These are phyloP conservation scores for Drosophila pseudoobscura DNA, from an alignment of 1,140 invertebrate species.

Conservation along the genomic window DNA sequence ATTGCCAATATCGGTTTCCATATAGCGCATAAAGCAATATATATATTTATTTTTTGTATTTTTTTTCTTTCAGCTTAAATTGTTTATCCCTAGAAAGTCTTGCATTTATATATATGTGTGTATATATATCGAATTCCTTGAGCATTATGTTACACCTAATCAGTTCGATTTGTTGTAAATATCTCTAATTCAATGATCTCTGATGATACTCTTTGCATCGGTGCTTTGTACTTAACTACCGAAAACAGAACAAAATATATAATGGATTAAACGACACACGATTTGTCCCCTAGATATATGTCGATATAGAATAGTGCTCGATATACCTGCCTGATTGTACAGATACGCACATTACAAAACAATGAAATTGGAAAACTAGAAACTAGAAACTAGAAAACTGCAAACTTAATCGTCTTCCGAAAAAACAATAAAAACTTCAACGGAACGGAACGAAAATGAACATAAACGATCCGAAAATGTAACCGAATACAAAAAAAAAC, in stretches of 20 bases:
- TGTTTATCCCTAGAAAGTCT: constrained; percentile 45
- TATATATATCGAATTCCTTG: constrained; percentile 53
- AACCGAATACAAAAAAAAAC: constrained; percentile 14
- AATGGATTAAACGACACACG: constrained; percentile 20
- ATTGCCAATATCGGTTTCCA: constrained; percentile 33
- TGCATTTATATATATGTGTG: constrained; percentile 7
- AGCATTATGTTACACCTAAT: constrained; percentile 66
- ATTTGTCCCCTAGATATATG: too few relatives aligned
- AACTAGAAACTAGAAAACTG: too few relatives aligned
- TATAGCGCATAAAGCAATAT: constrained; percentile 1
- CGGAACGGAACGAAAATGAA: constrained; percentile 44
- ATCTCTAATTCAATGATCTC: constrained; percentile 14
- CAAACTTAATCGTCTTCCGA: constrained; percentile 46
- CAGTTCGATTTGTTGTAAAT: constrained; percentile 74
- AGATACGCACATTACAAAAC: constrained; percentile 23
- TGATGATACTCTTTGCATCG: constrained; percentile 17
- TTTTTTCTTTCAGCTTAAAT: constrained; percentile 18
- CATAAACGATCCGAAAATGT: background rate
- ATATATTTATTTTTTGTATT: constrained; percentile 2
- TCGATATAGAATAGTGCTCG: constrained; percentile 9
- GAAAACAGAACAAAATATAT: constrained; percentile 52
- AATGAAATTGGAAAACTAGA: constrained; percentile 26
- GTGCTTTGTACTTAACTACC: constrained; percentile 55
- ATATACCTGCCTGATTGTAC: constrained; percentile 32
- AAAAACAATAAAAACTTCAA: constrained; percentile 71